A percentile compares a stretch with the other conserved stretches of the same genome.
Evolutionary conservation across 2,797 vertebrate genomes (phyloP).

Genomic region (Pangasius larnaudii): DNA sequence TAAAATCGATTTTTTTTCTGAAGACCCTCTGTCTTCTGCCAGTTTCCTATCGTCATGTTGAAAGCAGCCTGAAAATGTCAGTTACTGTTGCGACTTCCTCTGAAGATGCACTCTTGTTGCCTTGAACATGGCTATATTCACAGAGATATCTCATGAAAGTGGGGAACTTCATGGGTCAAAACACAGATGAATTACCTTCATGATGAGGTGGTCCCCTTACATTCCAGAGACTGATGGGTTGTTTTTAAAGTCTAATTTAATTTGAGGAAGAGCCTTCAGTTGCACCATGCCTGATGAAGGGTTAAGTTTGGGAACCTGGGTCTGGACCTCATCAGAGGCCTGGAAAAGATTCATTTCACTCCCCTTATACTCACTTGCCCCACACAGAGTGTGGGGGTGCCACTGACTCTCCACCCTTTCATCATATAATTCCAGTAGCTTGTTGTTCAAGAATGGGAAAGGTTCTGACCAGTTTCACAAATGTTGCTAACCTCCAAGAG

Average conservation of each 20-base stretch:
- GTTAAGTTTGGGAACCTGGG: conserved; percentile 7
- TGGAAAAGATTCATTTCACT: conserved; percentile 46
- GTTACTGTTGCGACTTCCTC: conserved; percentile 43
- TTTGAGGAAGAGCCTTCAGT: conserved; percentile 43
- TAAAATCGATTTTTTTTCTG: conserved; percentile 36
- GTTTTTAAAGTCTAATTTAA: conserved; percentile 54
- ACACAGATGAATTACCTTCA: conserved; percentile 47
- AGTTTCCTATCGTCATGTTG: conserved; percentile 35
- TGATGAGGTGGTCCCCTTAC: conserved; percentile 21
- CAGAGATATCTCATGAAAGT: conserved; percentile 9
- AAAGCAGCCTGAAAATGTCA: conserved; percentile 40
- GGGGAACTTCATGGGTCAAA: conserved; percentile 30
- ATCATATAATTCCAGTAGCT: conserved; percentile 56
- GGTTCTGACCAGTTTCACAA: conserved; percentile 44
- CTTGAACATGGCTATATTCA: conserved; percentile 26
- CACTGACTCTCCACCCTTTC: conserved; percentile 58
- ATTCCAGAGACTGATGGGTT: conserved; percentile 33
- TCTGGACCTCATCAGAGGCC: conserved; percentile 37
- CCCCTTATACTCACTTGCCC: conserved; percentile 36
- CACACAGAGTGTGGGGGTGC: conserved; percentile 10
- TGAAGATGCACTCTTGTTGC: conserved; percentile 26
- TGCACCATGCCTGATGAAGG: conserved; percentile 18
- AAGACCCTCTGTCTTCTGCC: conserved; percentile 25
- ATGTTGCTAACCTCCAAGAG: conserved; percentile 27
- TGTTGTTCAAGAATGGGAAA: conserved; percentile 50